Percentiles rank a stretch among this genome's conserved stretches.
Evolutionary conservation across 2,888 invertebrate genomes (phyloP).

Genomic region (Tolmerus cingulatus): DNA sequence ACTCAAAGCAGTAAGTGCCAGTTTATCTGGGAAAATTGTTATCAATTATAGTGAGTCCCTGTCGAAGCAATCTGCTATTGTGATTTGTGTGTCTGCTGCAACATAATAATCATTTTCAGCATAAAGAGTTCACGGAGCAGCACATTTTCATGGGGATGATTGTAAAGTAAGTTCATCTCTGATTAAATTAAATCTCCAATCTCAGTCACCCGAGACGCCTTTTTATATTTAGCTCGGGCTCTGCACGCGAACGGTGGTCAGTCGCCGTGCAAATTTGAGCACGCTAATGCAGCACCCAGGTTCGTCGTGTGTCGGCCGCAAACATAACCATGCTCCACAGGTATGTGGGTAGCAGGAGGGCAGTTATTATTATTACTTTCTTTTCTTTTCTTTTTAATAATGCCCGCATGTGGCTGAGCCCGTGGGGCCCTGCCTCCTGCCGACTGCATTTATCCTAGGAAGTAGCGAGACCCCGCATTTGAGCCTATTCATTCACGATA

Average conservation of each 20-base stretch:
- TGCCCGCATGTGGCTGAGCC: neutral
- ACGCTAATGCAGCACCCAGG: neutral
- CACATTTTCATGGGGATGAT: slow-evolving; percentile 28
- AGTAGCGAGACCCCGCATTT: neutral
- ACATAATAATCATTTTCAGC: neutral
- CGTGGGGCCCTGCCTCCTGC: neutral
- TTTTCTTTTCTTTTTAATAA: neutral
- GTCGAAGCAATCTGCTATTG: neutral
- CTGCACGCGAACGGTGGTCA: neutral
- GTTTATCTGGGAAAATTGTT: neutral
- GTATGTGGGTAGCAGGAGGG: neutral
- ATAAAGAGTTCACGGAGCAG: neutral
- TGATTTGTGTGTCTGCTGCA: slow-evolving; percentile 7
- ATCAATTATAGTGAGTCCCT: neutral
- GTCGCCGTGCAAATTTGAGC: neutral
- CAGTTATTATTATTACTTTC: neutral
- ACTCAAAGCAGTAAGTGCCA: neutral
- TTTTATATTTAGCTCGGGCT: neutral
- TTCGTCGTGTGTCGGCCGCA: neutral
- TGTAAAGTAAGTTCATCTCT: neutral
- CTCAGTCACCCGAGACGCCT: neutral
- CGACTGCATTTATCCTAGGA: neutral
- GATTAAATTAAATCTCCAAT: neutral
- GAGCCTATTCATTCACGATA: neutral
- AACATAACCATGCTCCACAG: neutral